Percentiles rank a stretch among this genome's conserved stretches.
These are phyloP conservation scores for Aproaerema taeniolella DNA, from an alignment of 2,888 invertebrate species.

Conservation along the genomic window DNA sequence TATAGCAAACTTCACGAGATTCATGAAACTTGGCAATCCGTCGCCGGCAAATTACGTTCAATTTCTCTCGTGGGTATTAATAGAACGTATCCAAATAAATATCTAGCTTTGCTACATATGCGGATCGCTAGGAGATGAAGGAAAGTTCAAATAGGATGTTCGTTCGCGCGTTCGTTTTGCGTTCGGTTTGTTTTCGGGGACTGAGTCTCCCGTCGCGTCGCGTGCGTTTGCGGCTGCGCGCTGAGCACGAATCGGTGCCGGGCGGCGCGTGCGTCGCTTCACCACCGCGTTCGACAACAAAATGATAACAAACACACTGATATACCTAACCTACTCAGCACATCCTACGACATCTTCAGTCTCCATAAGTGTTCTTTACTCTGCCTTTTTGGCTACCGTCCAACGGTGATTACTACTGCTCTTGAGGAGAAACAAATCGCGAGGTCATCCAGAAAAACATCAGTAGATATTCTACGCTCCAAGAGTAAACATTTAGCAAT, in stretches of 20 bases:
- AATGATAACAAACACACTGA: constrained; percentile 69
- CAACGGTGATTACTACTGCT: constrained; percentile 41
- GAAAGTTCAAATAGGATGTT: constrained; percentile 42
- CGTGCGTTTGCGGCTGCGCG: constrained; percentile 44
- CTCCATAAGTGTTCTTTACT: constrained; percentile 42
- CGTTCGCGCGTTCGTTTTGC: constrained; percentile 62
- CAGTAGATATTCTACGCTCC: constrained; percentile 14
- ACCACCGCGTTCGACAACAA: constrained; percentile 55
- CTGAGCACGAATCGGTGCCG: constrained; percentile 44
- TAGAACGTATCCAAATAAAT: constrained; percentile 41
- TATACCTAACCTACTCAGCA: no score
- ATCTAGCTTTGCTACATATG: constrained; percentile 22
- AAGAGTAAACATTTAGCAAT: neutral
- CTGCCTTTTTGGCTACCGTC: constrained; percentile 46
- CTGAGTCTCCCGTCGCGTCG: constrained; percentile 52
- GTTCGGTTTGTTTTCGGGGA: constrained; percentile 47
- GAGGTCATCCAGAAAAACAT: constrained; percentile 41
- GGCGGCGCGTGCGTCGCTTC: constrained; percentile 51
- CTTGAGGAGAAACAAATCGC: constrained; percentile 46
- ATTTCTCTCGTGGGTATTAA: constrained; percentile 58
- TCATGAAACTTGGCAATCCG: constrained; percentile 66
- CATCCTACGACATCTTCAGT: constrained; percentile 28
- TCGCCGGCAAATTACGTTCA: constrained; percentile 52
- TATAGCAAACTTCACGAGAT: constrained; percentile 66
- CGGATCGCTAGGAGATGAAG: constrained; percentile 14